A percentile compares a stretch with the other conserved stretches of the same genome.
Evolutionary conservation across 2,888 invertebrate species (phyloP).

Genomic region (Tiphia femorata): DNA sequence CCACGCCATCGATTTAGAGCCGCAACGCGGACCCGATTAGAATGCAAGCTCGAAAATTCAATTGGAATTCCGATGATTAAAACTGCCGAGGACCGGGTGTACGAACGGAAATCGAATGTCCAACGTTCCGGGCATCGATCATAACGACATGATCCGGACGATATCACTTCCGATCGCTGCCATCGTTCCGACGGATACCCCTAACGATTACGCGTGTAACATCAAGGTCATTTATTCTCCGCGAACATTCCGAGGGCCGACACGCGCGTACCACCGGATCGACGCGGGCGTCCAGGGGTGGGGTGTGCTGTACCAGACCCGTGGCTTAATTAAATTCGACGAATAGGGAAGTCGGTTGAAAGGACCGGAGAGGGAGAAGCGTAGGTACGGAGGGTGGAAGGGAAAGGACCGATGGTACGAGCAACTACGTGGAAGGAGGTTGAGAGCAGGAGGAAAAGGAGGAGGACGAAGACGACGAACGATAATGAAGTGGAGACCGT

Average conservation of each 20-base stretch:
- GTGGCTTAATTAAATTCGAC: constrained; percentile 44
- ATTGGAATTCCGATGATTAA: too few species aligned
- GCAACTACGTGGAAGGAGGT: background rate
- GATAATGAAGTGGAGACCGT: constrained; percentile 38
- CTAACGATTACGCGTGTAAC: constrained; percentile 25
- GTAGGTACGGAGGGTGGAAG: too few species aligned
- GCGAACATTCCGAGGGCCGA: constrained; percentile 13
- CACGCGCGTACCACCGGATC: background rate
- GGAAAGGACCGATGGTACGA: too few species aligned
- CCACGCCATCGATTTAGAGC: too few species aligned
- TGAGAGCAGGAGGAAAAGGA: background rate
- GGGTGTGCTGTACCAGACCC: constrained; percentile 3
- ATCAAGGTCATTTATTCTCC: constrained; percentile 19
- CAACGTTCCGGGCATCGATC: too few species aligned
- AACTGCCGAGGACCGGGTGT: too few species aligned
- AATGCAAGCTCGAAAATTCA: too few species aligned
- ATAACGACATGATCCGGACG: constrained; percentile 11
- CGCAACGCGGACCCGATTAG: too few species aligned
- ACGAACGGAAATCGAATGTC: too few species aligned
- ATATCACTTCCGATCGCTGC: constrained; percentile 11
- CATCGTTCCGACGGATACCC: background rate
- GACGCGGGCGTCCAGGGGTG: too few species aligned
- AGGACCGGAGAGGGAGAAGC: too few species aligned
- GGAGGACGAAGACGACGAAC: constrained; percentile 19
- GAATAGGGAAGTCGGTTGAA: too few species aligned